Evolutionary conservation across 2,797 vertebrate species (phyloP), one percentile per base, ranked within the genome.

Genomic region (Morus bassanus): DNA sequence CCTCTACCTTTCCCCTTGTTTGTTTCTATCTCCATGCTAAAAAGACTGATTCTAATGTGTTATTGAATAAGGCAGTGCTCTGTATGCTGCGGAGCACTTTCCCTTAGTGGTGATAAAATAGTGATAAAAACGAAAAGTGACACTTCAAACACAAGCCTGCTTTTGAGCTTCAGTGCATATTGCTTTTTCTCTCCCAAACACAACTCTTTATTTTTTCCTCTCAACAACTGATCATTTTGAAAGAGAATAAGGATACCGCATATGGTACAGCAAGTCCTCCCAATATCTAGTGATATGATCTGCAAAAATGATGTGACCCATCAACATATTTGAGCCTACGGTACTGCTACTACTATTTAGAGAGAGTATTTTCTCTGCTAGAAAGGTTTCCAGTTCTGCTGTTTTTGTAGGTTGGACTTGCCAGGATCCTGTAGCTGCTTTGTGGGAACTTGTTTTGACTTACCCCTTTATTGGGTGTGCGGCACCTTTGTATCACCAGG

Each of bases 101-200:
- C 94, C 93, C 92, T 96, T 85, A 93, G 86, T 63, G 75, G 74
- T 91, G 93, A 95, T 96, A 96, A 96, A 96, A 96, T 74, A 83
- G 92, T 90, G 94, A 97, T 93, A 96, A 97, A 96, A 97, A 96
- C 85, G 10, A 89, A 95, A 96, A 96, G 93, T 94, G 97, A 96
- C 93, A 97, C 91, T 96, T 96, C 95, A 97, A 97, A 97, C 24
- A 2, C 61, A 2, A 17, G 75, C 80, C 81, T 69, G 85, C 61
- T 74, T 75, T 68, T 50, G 75, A 96, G 93, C 87, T 77, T 16
- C 51, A 6, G n/a, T 74, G 95, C 90, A 31, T 78, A 78, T 87
- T 87, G 92, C 91, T 87, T 56, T 67, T 85, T 76, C 74, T 89
- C 85, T 81, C 86, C 89, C 86, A 85, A 95, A 94, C 56, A 39